Conservation (phyloP, 2,113 vertebrate species). For the Genyomyrus donnyi region DNA sequence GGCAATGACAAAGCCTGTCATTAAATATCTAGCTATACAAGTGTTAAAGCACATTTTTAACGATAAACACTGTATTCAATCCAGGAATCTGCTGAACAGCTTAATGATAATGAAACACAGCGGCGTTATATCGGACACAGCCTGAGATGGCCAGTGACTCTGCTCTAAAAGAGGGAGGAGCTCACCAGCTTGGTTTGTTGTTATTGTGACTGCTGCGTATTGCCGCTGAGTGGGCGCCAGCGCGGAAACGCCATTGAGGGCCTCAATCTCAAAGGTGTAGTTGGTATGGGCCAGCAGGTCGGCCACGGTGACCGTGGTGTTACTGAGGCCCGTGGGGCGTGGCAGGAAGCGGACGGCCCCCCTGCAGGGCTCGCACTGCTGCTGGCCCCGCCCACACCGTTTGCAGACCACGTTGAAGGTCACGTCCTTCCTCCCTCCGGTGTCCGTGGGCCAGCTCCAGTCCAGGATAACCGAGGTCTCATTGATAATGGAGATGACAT, state of each 20-base stretch:
- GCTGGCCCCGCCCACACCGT: constrained; percentile 64
- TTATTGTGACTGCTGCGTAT: constrained; percentile 87
- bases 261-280: constrained; percentile 96
- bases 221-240: constrained; percentile 68
- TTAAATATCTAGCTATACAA: background rate
- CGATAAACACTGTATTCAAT: background rate
- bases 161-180: too few species aligned
- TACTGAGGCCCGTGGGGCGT: constrained; percentile 73
- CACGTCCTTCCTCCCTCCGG: constrained; percentile 82
- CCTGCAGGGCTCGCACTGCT: constrained; percentile 77
- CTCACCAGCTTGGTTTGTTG: constrained; percentile 96
- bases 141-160: background rate
- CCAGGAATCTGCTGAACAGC: background rate
- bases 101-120: background rate
- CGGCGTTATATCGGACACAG: too few species aligned
- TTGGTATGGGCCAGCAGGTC: constrained; percentile 94
- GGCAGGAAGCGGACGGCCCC: constrained; percentile 83
- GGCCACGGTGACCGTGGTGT: constrained; percentile 85
- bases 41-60: constrained; percentile 1
- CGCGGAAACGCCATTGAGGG: constrained; percentile 79
- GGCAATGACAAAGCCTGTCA: background rate
- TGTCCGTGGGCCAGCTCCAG: constrained; percentile 93
- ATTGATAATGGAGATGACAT: constrained; percentile 95
- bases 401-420: constrained; percentile 90
- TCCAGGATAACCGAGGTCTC: constrained; percentile 97